Percentiles rank a stretch among this genome's conserved stretches.
Conservation (phyloP, 64 coral and sea anemone species). For the Dendronephthya gigantea region DNA sequence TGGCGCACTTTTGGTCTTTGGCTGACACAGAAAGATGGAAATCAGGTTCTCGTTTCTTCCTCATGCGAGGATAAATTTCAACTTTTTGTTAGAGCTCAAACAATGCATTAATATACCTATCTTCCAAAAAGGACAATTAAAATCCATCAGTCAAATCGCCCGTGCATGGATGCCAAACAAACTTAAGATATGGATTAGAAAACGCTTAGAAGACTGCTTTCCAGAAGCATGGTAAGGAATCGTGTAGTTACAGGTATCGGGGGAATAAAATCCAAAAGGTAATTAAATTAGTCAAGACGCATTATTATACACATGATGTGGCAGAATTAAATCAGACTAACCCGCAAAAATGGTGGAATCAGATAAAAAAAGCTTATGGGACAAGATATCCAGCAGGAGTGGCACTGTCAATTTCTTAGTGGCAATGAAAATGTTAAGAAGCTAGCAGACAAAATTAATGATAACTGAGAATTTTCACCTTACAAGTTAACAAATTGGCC, state of each 20-base stretch:
- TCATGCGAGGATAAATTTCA: constrained; percentile 37
- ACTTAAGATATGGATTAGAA: constrained; percentile 32
- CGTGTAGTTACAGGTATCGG: neutral
- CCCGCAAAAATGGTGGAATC: constrained; percentile 20
- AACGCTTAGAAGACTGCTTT: constrained; percentile 26
- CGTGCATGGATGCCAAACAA: constrained; percentile 34
- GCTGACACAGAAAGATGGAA: constrained; percentile 26
- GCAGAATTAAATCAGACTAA: constrained; percentile 7
- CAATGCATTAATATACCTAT: constrained; percentile 18
- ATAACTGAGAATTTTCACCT: constrained; percentile 20
- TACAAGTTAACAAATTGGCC: constrained; percentile 6
- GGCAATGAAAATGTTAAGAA: neutral
- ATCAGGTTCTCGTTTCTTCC: neutral
- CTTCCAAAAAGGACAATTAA: constrained; percentile 19
- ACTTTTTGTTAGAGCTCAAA: constrained; percentile 15
- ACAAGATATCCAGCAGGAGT: neutral
- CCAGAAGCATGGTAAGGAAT: neutral
- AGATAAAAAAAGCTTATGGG: neutral
- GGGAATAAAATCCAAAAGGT: constrained; percentile 13
- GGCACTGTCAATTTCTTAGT: neutral
- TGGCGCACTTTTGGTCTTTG: constrained; percentile 29
- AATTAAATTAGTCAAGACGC: constrained; percentile 20
- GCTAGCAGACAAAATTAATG: neutral
- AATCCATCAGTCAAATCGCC: constrained; percentile 25
- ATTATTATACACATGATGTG: constrained; percentile 10